A percentile compares a stretch with the other conserved stretches of the same genome.
Conservation (phyloP, 1,140 invertebrate species). For the Papilio machaon region DNA sequence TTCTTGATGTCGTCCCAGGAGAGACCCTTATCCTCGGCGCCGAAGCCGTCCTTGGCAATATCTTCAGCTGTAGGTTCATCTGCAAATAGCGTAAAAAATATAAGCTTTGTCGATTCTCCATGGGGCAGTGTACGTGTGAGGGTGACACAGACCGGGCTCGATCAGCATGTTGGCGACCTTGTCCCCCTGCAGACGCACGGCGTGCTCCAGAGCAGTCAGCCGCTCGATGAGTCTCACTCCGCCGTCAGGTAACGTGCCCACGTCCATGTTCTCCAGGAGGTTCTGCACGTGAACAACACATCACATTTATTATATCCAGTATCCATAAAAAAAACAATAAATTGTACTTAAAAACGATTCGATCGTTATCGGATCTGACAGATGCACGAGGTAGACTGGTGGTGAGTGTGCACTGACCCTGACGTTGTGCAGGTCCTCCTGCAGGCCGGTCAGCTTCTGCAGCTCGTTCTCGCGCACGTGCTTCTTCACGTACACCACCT, state of each 20-base stretch:
- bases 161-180: conserved; percentile 79
- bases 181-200: conserved; percentile 69
- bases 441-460: conserved; percentile 65
- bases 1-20: conserved; percentile 81
- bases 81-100: conserved; percentile 36
- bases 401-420: conserved; percentile 57
- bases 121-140: not conserved
- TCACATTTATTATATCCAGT: not conserved
- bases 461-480: conserved; percentile 71
- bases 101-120: not conserved
- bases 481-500: conserved; percentile 75
- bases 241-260: conserved; percentile 81
- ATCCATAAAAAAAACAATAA: not conserved
- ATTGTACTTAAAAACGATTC: no score
- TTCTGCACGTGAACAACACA: conserved; percentile 57
- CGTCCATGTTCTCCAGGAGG: conserved; percentile 76
- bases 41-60: conserved; percentile 55
- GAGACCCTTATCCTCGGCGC: conserved; percentile 50
- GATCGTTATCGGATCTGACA: no score
- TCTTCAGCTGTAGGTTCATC: conserved; percentile 54
- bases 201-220: conserved; percentile 64
- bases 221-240: conserved; percentile 77
- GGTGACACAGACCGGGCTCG: conserved; percentile 52
- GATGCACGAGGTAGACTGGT: no score
- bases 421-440: conserved; percentile 68